A percentile compares a stretch with the other conserved stretches of the same genome.
phyloP scores from a whole-genome alignment of 2,888 invertebrate species.

The Thecophora atra region DNA sequence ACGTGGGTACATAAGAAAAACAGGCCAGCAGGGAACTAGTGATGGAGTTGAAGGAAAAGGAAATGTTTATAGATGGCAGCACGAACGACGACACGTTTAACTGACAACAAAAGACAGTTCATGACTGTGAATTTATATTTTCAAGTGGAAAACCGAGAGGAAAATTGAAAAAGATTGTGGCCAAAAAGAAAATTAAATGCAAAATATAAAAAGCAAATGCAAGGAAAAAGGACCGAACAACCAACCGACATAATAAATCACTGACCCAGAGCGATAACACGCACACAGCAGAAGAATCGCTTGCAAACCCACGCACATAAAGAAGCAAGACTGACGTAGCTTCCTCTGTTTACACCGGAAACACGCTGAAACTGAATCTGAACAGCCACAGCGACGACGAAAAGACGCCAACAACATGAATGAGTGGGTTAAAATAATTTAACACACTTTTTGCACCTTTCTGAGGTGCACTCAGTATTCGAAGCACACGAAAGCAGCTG shows the following conservation, averaged over 20 bases:
- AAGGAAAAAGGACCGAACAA: constrained; percentile 29
- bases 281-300: constrained; percentile 14
- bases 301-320: not conserved
- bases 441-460: constrained; percentile 10
- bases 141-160: constrained; percentile 18
- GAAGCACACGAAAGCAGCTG: too few species aligned
- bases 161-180: constrained; percentile 1
- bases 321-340: not conserved
- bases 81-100: constrained; percentile 28
- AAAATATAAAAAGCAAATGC: constrained; percentile 16
- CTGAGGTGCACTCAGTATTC: not conserved
- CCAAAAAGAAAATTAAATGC: not conserved
- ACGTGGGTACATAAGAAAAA: not conserved
- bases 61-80: not conserved
- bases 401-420: constrained; percentile 1
- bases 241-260: constrained; percentile 43
- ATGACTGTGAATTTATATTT: constrained; percentile 44
- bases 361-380: not conserved
- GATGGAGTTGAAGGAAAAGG: not conserved
- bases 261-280: constrained; percentile 40
- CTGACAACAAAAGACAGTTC: constrained; percentile 43
- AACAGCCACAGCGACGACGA: not conserved
- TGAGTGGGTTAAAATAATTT: constrained; percentile 25
- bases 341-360: not conserved
- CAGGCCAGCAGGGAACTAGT: not conserved